Evolutionary conservation across 2,888 invertebrate species (phyloP), one percentile per base, ranked within the genome.

Genomic region (Galeruca laticollis): DNA sequence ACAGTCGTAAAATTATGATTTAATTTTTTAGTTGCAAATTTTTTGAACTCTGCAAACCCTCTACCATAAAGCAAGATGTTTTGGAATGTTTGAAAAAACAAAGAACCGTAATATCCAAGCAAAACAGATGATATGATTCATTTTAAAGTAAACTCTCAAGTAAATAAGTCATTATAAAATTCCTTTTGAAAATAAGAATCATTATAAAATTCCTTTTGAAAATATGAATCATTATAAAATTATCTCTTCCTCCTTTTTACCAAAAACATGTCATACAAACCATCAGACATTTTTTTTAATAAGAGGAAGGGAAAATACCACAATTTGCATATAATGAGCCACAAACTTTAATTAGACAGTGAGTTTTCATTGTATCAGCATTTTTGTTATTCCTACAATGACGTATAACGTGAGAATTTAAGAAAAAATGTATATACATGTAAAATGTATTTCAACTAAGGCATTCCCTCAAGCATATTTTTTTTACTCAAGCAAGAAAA

Each of bases 391-490:
- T 15, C 6, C 43, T 15, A 43, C 43, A 60, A 47, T 60, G 31
- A 60, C 60, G 43, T 26, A 18, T 40, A 59, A 33, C 59, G 21
- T 35, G 15, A 15, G 33, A 26, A 37, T 37, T 37, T 2, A 47
- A 60, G 8, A 18, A 18, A 51, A 51, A 20, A 21, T 43, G 15
- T 43, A 43, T 51, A 11, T 51, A 51, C 15, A 51, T 51, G 20
- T 9, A 51, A 51, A 9, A 51, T 26, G 26, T 54, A 51, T 18
- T 20, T 51, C 49, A 54, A 54, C 54, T 54, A 57, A 68, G 65
- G 73, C 69, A 70, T 69, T 73, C 70, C 73, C 69, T 69, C 69
- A 71, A 73, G 70, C 69, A 71, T 37, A 13, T 54, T 26, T 35
- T 59, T 54, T 26, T 35, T 59, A 61, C 68, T 66, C 66, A 69